Conservation (phyloP, 2,888 invertebrate species). For the Amphipoea lucens region DNA sequence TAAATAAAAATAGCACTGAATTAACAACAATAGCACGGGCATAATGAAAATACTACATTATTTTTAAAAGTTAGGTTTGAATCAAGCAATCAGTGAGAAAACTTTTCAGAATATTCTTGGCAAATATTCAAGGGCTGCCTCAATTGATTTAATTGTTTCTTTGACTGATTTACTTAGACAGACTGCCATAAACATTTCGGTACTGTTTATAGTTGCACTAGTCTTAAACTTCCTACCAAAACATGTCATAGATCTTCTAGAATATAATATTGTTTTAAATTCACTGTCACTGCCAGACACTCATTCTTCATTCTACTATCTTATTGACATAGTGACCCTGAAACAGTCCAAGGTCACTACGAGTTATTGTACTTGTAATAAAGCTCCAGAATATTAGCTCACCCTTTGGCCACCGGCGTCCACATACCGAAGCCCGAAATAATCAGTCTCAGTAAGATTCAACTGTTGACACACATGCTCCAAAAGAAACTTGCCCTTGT, state of each 20-base stretch:
- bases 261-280: not conserved
- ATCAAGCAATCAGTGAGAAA: not conserved
- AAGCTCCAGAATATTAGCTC: conserved; percentile 74
- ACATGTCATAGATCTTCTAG: not conserved
- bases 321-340: not conserved
- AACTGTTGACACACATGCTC: conserved; percentile 97
- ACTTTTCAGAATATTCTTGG: not conserved
- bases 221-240: not conserved
- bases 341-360: not conserved
- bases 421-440: conserved; percentile 97
- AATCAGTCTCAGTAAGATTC: conserved; percentile 97
- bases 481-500: conserved; percentile 96
- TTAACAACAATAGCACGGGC: not conserved
- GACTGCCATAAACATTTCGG: not conserved
- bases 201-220: not conserved
- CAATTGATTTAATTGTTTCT: not conserved
- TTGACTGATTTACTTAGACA: not conserved
- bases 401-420: conserved; percentile 97
- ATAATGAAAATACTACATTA: not conserved
- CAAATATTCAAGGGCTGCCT: not conserved
- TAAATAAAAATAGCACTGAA: too few relatives aligned
- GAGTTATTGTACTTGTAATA: not conserved
- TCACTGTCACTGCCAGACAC: not conserved
- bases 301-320: not conserved
- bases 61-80: not conserved